These are phyloP conservation scores for Hydropotes inermis DNA, from an alignment of 2,113 vertebrate genomes.

Conservation along the genomic window DNA sequence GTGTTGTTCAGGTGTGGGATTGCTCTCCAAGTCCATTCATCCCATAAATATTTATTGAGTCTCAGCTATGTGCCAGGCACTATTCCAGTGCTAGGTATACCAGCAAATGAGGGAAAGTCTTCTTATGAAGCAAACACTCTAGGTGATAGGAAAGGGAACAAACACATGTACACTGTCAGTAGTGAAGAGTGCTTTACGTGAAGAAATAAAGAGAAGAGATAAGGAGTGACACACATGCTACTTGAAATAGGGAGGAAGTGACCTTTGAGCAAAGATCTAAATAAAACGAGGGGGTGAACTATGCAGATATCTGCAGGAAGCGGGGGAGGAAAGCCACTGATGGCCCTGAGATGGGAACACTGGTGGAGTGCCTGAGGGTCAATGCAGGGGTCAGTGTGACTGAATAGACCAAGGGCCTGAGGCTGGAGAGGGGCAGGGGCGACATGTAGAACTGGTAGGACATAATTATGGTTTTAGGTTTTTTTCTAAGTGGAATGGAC, in stretches of 20 bases:
- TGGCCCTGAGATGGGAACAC: background rate
- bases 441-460: fast-evolving
- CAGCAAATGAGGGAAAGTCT: background rate
- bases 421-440: background rate
- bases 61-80: background rate
- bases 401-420: background rate
- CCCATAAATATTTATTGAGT: background rate
- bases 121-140: background rate
- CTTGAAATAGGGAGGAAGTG: background rate
- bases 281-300: background rate
- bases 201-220: background rate
- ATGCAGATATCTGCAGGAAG: background rate
- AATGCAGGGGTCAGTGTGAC: background rate
- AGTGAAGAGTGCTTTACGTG: background rate
- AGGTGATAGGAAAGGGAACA: background rate
- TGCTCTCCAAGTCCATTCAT: background rate
- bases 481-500: background rate
- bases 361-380: background rate
- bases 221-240: background rate
- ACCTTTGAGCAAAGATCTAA: background rate
- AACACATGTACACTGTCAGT: background rate
- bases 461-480: background rate
- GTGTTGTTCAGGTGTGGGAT: background rate
- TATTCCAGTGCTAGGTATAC: background rate
- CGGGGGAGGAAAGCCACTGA: background rate